A percentile compares a stretch with the other conserved stretches of the same genome.
These are phyloP conservation scores for Telmatochromis sp. DNA, from an alignment of 2,113 vertebrate genomes.

Conservation along the genomic window DNA sequence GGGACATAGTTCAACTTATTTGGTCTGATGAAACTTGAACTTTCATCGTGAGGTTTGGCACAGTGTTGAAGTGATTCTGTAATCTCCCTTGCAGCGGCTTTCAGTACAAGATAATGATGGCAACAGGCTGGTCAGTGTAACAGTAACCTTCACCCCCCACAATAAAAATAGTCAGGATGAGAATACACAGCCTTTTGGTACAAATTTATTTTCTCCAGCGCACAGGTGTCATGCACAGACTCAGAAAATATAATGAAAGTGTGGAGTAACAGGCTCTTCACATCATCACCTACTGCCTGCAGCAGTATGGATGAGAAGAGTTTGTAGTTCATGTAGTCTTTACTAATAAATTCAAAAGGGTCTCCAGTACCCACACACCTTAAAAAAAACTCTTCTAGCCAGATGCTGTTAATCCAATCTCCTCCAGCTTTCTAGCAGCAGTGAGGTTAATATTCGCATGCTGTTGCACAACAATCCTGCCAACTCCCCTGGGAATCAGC, in stretches of 20 bases:
- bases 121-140: not conserved
- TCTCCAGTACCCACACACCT: not conserved
- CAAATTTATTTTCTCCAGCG: not conserved
- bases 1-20: not conserved
- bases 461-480: not conserved
- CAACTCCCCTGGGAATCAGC: not conserved
- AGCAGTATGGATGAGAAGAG: not conserved
- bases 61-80: not conserved
- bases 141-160: not conserved
- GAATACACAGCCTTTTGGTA: not conserved
- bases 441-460: not conserved
- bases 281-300: not conserved
- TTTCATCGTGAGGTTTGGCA: not conserved
- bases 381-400: not conserved
- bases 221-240: not conserved
- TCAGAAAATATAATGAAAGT: not conserved
- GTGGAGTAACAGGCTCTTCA: not conserved
- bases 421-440: not conserved
- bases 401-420: not conserved
- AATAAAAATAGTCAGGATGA: not conserved
- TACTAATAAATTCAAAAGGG: not conserved
- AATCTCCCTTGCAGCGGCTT: accelerated
- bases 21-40: not conserved
- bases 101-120: not conserved
- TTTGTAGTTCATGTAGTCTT: not conserved